These are phyloP conservation scores for Diarsia brunnea DNA, from an alignment of 2,888 invertebrate genomes.

Conservation along the genomic window DNA sequence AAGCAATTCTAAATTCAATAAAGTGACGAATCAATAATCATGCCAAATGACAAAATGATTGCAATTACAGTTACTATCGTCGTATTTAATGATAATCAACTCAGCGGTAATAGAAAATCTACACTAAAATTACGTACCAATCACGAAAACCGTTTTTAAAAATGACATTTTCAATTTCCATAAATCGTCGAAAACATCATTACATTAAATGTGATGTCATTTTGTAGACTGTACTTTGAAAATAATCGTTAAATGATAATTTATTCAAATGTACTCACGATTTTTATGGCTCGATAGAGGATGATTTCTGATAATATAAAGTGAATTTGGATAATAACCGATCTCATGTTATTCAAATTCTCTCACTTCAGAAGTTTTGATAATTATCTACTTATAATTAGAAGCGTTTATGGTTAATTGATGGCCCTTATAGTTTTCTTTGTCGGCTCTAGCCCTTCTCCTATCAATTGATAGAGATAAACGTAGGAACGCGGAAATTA, in stretches of 20 bases:
- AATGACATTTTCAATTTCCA: conserved; percentile 50
- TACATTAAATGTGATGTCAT: conserved; percentile 33
- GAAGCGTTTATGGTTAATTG: conserved; percentile 51
- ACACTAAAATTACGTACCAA: conserved; percentile 39
- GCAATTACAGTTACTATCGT: conserved; percentile 31
- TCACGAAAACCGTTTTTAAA: conserved; percentile 13
- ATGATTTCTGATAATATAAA: conserved; percentile 54
- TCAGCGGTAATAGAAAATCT: conserved; percentile 44
- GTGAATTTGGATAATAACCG: conserved; percentile 46
- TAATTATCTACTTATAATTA: conserved; percentile 57
- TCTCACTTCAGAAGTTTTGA: conserved; percentile 43
- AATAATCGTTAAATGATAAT: conserved; percentile 58
- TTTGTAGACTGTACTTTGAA: conserved; percentile 40
- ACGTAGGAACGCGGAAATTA: conserved; percentile 18
- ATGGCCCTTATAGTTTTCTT: conserved; percentile 53
- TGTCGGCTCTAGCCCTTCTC: conserved; percentile 35
- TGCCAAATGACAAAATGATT: conserved; percentile 28
- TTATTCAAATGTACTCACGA: conserved; percentile 62
- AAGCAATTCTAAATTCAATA: conserved; percentile 34
- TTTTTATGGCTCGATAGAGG: conserved; percentile 55
- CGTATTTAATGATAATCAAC: conserved; percentile 30
- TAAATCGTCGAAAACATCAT: conserved; percentile 42
- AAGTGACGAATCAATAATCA: conserved; percentile 30
- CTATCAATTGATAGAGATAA: conserved; percentile 23
- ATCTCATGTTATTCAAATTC: conserved; percentile 63